phyloP scores from a whole-genome alignment of 1,140 invertebrate species.

The Drosophila pseudoobscura region DNA sequence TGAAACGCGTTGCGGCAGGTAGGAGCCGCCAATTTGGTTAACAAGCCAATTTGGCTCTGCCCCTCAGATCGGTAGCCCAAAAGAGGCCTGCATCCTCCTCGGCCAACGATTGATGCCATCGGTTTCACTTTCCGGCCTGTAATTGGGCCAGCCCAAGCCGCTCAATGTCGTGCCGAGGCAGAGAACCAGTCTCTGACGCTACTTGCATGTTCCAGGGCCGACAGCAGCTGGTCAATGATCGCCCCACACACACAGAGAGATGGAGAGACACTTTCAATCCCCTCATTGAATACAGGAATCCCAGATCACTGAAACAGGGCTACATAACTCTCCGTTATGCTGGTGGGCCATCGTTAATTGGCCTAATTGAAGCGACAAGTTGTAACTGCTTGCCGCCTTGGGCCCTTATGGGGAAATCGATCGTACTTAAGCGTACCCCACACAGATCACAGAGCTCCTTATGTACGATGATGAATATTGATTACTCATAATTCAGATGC shows the following conservation, averaged over 20 bases:
- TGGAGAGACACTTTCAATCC: neutral
- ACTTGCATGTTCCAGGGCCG: constrained; percentile 24
- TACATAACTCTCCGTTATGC: constrained; percentile 68
- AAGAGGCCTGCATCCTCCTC: constrained; percentile 39
- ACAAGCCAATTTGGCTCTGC: constrained; percentile 68
- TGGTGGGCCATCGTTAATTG: constrained; percentile 54
- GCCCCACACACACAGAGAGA: constrained; percentile 12
- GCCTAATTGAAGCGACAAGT: constrained; percentile 57
- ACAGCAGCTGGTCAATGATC: constrained; percentile 42
- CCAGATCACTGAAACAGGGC: neutral
- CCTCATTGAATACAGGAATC: too few species aligned
- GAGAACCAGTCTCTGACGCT: constrained; percentile 39
- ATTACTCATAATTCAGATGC: constrained; percentile 33
- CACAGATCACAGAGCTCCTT: neutral
- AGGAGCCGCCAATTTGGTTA: constrained; percentile 73
- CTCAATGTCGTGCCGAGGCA: constrained; percentile 8
- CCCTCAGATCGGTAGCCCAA: constrained; percentile 17
- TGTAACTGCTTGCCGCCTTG: constrained; percentile 42
- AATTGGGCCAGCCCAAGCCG: constrained; percentile 61
- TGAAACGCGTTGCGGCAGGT: constrained; percentile 46
- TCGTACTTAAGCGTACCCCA: constrained; percentile 1
- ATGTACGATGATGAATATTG: constrained; percentile 19
- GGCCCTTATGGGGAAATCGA: constrained; percentile 21
- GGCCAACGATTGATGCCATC: constrained; percentile 33
- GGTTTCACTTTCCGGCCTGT: constrained; percentile 77